Evolutionary conservation across 1,140 invertebrate genomes (phyloP).

Genomic region (Aethina tumida): DNA sequence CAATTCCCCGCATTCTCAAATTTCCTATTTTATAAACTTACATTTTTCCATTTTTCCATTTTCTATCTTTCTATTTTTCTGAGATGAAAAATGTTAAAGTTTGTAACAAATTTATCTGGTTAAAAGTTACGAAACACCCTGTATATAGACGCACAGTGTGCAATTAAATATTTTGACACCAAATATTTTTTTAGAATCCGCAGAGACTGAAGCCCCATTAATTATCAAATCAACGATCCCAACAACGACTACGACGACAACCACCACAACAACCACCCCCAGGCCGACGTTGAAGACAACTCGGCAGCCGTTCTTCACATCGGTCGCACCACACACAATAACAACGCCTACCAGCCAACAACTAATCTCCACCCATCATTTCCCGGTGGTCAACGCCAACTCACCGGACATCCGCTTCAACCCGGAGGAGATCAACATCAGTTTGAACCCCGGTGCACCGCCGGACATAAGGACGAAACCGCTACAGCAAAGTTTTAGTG

Average conservation of each 20-base stretch:
- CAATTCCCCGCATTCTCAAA: no score
- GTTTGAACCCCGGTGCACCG: conserved; percentile 27
- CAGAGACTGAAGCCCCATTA: conserved; percentile 28
- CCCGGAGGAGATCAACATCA: conserved; percentile 34
- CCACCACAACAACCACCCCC: conserved; percentile 23
- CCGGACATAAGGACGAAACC: conserved; percentile 28
- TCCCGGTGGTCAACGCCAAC: conserved; percentile 18
- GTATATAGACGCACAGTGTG: no score
- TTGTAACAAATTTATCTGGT: no score
- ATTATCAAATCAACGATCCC: conserved; percentile 27
- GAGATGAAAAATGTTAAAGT: no score
- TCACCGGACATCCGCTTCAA: conserved; percentile 32
- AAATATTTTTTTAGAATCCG: conserved; percentile 12
- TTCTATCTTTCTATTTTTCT: no score
- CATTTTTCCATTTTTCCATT: no score
- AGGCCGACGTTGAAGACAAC: conserved; percentile 11
- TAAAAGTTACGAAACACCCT: no score
- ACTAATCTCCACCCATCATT: conserved; percentile 24
- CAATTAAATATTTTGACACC: no score
- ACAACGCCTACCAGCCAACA: conserved; percentile 13
- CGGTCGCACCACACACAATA: conserved; percentile 17
- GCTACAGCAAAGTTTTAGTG: conserved; percentile 23
- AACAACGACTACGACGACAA: conserved; percentile 21
- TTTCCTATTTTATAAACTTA: no score
- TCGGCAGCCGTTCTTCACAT: conserved; percentile 18